These are phyloP conservation scores for Acanthis flammea DNA, from an alignment of 2,797 vertebrate species.

Conservation along the genomic window DNA sequence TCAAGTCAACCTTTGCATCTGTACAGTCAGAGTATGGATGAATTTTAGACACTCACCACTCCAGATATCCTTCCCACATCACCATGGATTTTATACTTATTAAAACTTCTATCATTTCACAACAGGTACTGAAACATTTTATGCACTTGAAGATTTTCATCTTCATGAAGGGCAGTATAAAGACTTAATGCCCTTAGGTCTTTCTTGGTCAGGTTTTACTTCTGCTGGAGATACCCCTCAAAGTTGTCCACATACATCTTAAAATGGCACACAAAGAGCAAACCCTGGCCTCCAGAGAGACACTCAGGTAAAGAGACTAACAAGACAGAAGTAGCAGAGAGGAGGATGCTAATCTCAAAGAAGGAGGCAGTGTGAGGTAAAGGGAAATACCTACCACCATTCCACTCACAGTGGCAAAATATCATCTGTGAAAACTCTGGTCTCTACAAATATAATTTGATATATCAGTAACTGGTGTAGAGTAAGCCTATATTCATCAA, in stretches of 20 bases:
- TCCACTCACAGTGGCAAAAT: neutral
- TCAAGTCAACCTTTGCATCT: neutral
- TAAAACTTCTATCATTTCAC: neutral
- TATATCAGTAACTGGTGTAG: neutral
- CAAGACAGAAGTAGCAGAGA: neutral
- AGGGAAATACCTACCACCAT: neutral
- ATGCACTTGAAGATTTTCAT: neutral
- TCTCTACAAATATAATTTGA: neutral
- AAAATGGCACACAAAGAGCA: neutral
- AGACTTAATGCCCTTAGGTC: neutral
- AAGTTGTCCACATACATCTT: fast-evolving
- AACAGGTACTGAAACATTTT: neutral
- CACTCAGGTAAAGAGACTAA: neutral
- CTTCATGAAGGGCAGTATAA: neutral
- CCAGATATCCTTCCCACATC: neutral
- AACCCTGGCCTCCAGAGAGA: neutral
- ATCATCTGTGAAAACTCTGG: neutral
- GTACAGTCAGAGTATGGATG: neutral
- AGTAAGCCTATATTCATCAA: neutral
- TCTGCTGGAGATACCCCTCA: neutral
- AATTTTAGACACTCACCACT: neutral
- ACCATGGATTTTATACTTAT: neutral
- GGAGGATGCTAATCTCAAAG: neutral
- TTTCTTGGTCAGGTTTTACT: neutral
- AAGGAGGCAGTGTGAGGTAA: neutral